phyloP scores from a whole-genome alignment of 2,888 invertebrate genomes.

The Sminthurides aquaticus region DNA sequence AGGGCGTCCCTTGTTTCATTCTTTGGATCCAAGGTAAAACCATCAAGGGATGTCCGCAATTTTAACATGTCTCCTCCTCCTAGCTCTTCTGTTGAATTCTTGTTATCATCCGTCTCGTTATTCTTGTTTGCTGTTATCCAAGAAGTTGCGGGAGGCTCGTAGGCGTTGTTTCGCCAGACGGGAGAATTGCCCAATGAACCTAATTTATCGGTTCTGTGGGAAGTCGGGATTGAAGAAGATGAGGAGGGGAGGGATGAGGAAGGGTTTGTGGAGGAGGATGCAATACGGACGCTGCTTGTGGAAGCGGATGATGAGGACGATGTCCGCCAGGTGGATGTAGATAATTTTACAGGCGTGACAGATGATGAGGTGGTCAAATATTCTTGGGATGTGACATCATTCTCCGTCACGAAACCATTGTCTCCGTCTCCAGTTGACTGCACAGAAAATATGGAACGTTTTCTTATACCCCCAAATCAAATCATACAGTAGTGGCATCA shows the following conservation, averaged over 20 bases:
- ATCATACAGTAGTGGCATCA: too few species aligned
- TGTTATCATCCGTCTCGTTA: not conserved
- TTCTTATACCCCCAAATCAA: too few species aligned
- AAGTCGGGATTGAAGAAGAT: not conserved
- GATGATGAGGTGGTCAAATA: constrained; percentile 38
- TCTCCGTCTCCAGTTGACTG: constrained; percentile 12
- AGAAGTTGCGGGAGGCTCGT: constrained; percentile 8
- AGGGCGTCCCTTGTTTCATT: constrained; percentile 66
- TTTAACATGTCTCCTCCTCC: not conserved
- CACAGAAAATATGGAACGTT: not conserved
- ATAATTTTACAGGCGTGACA: constrained; percentile 36
- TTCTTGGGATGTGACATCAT: constrained; percentile 39
- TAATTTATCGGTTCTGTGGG: constrained; percentile 1
- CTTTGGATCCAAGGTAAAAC: constrained; percentile 43
- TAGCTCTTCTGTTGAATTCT: not conserved
- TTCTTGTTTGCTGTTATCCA: not conserved
- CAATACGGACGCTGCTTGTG: not conserved
- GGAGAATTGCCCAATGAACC: constrained; percentile 12
- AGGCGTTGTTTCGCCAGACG: constrained; percentile 21
- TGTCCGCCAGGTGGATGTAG: constrained; percentile 12
- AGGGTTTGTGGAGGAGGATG: not conserved
- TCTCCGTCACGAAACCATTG: constrained; percentile 20
- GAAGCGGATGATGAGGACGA: constrained; percentile 12
- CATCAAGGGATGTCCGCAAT: not conserved
- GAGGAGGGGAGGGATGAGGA: too few species aligned